Evolutionary conservation across 2,113 vertebrate genomes (phyloP), one percentile per base, ranked within the genome.

Genomic region (Forbesichthys agassizii): DNA sequence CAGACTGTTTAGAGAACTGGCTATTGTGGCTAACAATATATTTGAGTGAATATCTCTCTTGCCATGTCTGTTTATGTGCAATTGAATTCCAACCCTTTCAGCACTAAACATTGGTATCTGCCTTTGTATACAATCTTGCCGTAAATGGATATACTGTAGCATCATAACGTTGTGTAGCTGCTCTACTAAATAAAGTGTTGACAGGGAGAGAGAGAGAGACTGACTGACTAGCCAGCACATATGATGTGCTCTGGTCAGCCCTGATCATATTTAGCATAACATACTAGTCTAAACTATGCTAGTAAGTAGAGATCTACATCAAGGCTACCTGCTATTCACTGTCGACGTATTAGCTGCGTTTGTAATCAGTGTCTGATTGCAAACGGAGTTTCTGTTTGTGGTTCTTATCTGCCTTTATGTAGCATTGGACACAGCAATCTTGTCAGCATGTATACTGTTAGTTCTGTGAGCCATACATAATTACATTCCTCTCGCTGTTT

Each of bases 341-440:
- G 49, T 51, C 61, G 64, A 36, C 77, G 66, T 47, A 75, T 83
- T 70, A 78, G 66, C 0, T 9, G 65, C 3, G 55, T 62, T 71
- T 69, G 13, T 57, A 27, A 27, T 27, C 69, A 27, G 1, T 69
- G 53, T 69, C 59, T 42, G 62, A 20, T 56, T 51, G 9, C 51
- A 77, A 51, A 20, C 33, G 27, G 52, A 73, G 20, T 60, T 51
- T 58, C 4, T 61, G 54, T 53, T 27, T 52, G 14, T 70, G 16
- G 79, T 75, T 27, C 27, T 27, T 27, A 27, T 27, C 27, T 27
- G 1, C 1, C 27, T 27, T 3, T 27, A 2, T 27, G 27, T 27
- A 27, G 27, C 27, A 27, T 27, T 27, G 27, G 1, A 77, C 58
- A 9, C 9, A 12, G 49, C 49, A 3, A 51, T 11, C 9, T 51